phyloP scores from a whole-genome alignment of 37 sponge, comb jelly and placozoan species.

The Chondrilla cf. caribensis region DNA sequence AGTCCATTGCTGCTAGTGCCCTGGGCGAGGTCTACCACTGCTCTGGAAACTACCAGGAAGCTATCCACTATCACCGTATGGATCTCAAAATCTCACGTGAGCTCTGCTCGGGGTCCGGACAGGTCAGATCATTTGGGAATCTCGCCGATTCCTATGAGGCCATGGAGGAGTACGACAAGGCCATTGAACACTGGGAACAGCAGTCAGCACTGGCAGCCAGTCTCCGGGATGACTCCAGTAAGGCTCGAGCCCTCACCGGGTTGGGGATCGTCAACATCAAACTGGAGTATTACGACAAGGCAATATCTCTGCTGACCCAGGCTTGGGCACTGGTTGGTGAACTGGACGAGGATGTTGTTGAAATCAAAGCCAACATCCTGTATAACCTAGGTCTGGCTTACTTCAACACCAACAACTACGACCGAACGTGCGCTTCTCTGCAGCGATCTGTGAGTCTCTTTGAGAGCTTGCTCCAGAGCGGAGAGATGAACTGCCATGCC shows the following conservation, averaged over 20 bases:
- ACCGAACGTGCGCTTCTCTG: conserved; percentile 56
- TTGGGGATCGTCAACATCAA: conserved; percentile 79
- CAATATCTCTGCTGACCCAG: conserved; percentile 75
- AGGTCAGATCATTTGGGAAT: conserved; percentile 73
- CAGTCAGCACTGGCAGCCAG: conserved; percentile 62
- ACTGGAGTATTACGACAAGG: conserved; percentile 45
- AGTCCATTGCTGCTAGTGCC: conserved; percentile 74
- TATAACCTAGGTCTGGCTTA: conserved; percentile 85
- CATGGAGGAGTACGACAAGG: conserved; percentile 76
- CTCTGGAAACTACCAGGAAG: conserved; percentile 69
- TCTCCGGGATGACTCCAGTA: conserved; percentile 43
- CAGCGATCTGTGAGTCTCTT: conserved; percentile 70
- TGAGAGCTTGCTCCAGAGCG: conserved; percentile 61
- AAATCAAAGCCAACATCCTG: conserved; percentile 80
- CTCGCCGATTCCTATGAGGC: conserved; percentile 78
- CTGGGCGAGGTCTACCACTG: conserved; percentile 81
- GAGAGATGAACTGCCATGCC: conserved; percentile 24
- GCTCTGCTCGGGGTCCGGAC: conserved; percentile 53
- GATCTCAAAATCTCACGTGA: conserved; percentile 62
- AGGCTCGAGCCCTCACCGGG: conserved; percentile 69
- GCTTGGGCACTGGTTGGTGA: conserved; percentile 64
- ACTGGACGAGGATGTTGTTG: conserved; percentile 32
- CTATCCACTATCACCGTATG: conserved; percentile 67
- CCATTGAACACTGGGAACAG: conserved; percentile 65
- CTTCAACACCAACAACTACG: conserved; percentile 63